A percentile compares a stretch with the other conserved stretches of the same genome.
phyloP scores from a whole-genome alignment of 2,113 vertebrate species.

The Zosterops japonicus region DNA sequence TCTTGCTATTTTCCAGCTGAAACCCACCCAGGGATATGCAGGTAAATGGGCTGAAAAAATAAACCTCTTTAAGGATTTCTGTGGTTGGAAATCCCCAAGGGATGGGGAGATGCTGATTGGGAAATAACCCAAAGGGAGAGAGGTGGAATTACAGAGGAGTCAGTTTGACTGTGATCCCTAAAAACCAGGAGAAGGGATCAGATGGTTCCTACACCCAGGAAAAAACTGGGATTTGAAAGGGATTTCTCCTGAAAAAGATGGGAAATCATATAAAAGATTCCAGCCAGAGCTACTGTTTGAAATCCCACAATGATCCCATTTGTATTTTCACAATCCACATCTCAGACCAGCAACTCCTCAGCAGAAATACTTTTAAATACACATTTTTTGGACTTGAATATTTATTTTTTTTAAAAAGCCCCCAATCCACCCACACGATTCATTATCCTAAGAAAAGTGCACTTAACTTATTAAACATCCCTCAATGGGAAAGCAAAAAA shows the following conservation, averaged over 20 bases:
- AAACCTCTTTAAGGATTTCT: not conserved
- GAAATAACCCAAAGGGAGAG: not conserved
- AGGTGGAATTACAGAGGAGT: not conserved
- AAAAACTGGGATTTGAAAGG: not conserved
- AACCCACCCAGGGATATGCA: not conserved
- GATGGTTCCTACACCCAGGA: rapidly evolving
- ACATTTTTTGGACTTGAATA: not conserved
- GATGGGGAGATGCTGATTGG: not conserved
- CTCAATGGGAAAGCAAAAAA: not conserved
- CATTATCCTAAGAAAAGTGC: not conserved
- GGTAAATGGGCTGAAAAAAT: not conserved
- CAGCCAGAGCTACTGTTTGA: not conserved
- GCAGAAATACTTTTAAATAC: not conserved
- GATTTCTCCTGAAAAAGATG: not conserved
- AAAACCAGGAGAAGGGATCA: not conserved
- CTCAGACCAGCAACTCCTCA: not conserved
- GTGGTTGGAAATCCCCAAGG: not conserved
- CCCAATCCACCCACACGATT: not conserved
- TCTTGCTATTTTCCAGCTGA: not conserved
- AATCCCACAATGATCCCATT: not conserved
- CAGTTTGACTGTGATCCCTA: not conserved
- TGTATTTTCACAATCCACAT: not conserved
- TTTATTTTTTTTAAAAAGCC: not conserved
- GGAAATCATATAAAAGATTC: not conserved
- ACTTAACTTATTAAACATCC: not conserved